Evolutionary conservation across 2,888 invertebrate genomes (phyloP).

Genomic region (Gymnoscelis rufifasciata): DNA sequence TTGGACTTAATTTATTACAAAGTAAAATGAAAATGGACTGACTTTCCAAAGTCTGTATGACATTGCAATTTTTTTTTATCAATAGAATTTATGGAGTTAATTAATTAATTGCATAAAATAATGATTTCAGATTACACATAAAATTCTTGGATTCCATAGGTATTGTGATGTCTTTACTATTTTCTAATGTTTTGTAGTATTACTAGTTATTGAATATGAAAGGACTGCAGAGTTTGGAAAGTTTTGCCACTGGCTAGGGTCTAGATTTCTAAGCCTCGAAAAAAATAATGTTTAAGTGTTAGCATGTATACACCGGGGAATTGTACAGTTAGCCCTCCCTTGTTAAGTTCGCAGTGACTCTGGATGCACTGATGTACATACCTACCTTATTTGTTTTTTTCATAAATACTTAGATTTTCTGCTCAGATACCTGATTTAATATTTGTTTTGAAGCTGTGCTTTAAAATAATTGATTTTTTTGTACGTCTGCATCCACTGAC

Average conservation of each 20-base stretch:
- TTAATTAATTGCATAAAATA: slow-evolving; percentile 38
- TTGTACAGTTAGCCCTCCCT: slow-evolving; percentile 80
- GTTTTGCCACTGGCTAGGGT: slow-evolving; percentile 71
- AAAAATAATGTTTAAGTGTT: slow-evolving; percentile 78
- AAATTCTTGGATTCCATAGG: slow-evolving; percentile 51
- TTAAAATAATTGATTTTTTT: slow-evolving; percentile 56
- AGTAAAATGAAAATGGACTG: slow-evolving; percentile 65
- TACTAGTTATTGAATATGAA: slow-evolving; percentile 51
- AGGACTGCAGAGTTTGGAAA: slow-evolving; percentile 73
- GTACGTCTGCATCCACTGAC: slow-evolving; percentile 48
- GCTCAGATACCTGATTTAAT: slow-evolving; percentile 44
- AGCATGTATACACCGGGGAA: slow-evolving; percentile 76
- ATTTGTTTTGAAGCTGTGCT: slow-evolving; percentile 63
- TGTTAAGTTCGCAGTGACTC: slow-evolving; percentile 77
- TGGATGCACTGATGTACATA: slow-evolving; percentile 66
- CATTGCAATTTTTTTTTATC: slow-evolving; percentile 38
- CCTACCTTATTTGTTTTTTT: slow-evolving; percentile 58
- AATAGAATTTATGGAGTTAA: slow-evolving; percentile 30
- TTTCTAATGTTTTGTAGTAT: slow-evolving; percentile 49
- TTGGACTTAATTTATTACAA: slow-evolving; percentile 79
- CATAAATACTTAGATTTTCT: slow-evolving; percentile 67
- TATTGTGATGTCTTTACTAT: slow-evolving; percentile 46
- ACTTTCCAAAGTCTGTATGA: slow-evolving; percentile 74
- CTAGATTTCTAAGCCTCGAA: slow-evolving; percentile 72
- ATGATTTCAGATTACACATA: slow-evolving; percentile 50